Evolutionary conservation across 2,888 invertebrate genomes (phyloP), one percentile per base, ranked within the genome.

Genomic region (Anarsia innoxiella): DNA sequence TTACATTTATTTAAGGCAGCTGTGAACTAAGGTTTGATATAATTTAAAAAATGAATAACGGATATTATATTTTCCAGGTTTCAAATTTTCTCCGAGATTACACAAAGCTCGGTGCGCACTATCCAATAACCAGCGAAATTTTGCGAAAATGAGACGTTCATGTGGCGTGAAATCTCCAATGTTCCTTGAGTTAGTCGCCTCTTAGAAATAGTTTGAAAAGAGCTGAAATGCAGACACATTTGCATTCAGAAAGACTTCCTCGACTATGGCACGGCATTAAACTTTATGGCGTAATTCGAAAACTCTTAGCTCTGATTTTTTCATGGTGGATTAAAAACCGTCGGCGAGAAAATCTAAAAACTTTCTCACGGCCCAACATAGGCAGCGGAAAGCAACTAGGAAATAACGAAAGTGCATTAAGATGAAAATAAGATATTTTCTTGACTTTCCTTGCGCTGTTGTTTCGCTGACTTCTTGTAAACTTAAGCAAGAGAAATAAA

Each of bases 131-230:
- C 54, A 50, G 56, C 42, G 49, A 59, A 64, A 65, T 62, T 64
- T 60, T 47, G 41, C 51, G 53, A 58, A 66, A 66, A 66, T 59
- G 59, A 62, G 62, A 66, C 57, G 57, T 57, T 59, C 55, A 49
- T 56, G 51, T 56, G 61, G 53, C 57, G 61, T 50, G 50, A 64
- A 68, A 62, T 67, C 65, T 63, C 58, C 67, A 68, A 66, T 67
- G 66, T 70, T 62, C 59, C 53, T 51, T 48, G 51, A 66, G 63
- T 70, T 66, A 67, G 66, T 57, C 64, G 56, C 62, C 64, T 68
- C 69, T 69, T 62, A 66, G 69, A 69, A 75, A 74, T 73, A 71
- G 66, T 71, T 77, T 73, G 65, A 71, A 75, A 65, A 61, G 69
- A 67, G 62, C 59, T 59, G 71, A 68, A 74, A 71, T 75, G 72